A percentile compares a stretch with the other conserved stretches of the same genome.
These are phyloP conservation scores for Delichon dasypus DNA, from an alignment of 2,797 vertebrate species.

Conservation along the genomic window DNA sequence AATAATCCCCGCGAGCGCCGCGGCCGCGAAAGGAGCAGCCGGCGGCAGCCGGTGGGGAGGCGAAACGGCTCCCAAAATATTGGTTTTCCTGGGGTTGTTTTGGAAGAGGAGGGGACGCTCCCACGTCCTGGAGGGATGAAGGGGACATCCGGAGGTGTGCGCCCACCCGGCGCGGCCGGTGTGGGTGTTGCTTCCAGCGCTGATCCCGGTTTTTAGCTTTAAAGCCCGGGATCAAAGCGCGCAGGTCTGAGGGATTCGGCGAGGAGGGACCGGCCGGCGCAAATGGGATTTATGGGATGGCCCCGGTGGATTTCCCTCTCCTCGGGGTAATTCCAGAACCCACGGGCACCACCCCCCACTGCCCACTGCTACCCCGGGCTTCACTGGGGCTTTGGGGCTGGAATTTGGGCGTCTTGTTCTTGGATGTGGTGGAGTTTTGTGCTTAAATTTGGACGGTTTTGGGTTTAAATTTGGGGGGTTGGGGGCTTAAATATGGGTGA, in stretches of 20 bases:
- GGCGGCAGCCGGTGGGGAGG: conserved; percentile 1
- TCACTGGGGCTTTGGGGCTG: too few species aligned
- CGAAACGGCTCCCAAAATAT: conserved; percentile 7
- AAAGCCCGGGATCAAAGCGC: background rate
- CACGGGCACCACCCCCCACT: fast-evolving
- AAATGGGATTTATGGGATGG: background rate
- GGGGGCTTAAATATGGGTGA: background rate
- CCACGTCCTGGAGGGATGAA: background rate
- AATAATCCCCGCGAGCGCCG: background rate
- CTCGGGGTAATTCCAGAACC: background rate
- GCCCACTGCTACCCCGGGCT: fast-evolving
- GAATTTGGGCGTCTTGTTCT: background rate
- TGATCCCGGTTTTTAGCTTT: background rate
- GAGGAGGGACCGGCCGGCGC: background rate
- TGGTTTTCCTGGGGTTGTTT: background rate
- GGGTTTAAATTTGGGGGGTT: background rate
- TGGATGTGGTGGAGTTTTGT: too few species aligned
- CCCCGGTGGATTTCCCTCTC: background rate
- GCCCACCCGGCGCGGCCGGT: fast-evolving
- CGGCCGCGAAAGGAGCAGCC: conserved; percentile 11
- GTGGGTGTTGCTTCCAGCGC: background rate
- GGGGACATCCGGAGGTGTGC: background rate
- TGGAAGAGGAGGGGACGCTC: background rate
- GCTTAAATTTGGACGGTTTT: background rate
- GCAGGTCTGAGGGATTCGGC: background rate